These are phyloP conservation scores for Epinephelus cyanopodus DNA, from an alignment of 2,113 vertebrate species.

Conservation along the genomic window DNA sequence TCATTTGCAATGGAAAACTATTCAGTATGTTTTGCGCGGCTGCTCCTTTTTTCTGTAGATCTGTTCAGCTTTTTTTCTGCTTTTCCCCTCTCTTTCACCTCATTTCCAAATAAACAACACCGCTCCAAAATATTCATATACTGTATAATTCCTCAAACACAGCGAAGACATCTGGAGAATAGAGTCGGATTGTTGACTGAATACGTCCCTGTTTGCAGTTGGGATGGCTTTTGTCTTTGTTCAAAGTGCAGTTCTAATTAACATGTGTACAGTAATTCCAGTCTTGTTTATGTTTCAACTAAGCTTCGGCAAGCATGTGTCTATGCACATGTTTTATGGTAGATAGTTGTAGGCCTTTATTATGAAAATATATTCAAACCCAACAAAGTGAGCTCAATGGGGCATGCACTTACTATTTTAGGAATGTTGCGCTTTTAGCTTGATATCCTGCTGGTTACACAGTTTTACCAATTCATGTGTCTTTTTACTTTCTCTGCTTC, in stretches of 20 bases:
- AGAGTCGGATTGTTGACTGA: slow-evolving; percentile 47
- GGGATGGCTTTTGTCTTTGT: slow-evolving; percentile 33
- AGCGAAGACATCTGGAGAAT: slow-evolving; percentile 44
- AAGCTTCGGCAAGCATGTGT: not conserved
- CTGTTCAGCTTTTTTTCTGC: not conserved
- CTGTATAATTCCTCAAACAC: slow-evolving; percentile 38
- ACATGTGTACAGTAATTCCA: slow-evolving; percentile 36
- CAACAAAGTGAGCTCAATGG: slow-evolving; percentile 22
- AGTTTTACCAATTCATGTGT: slow-evolving; percentile 64
- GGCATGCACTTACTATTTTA: slow-evolving; percentile 37
- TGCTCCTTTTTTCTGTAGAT: not conserved
- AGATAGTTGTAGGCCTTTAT: not conserved
- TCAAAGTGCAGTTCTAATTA: slow-evolving; percentile 40
- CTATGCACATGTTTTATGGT: not conserved
- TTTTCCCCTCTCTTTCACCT: not conserved
- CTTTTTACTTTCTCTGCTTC: slow-evolving; percentile 36
- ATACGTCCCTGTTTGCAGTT: slow-evolving; percentile 42
- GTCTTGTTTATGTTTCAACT: slow-evolving; percentile 39
- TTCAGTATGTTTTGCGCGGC: not conserved
- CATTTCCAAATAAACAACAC: slow-evolving; percentile 37
- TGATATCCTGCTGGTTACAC: slow-evolving; percentile 55
- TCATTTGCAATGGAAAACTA: slow-evolving; percentile 10
- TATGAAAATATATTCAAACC: slow-evolving; percentile 22
- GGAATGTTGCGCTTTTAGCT: slow-evolving; percentile 54
- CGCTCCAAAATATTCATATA: slow-evolving; percentile 43